A percentile compares a stretch with the other conserved stretches of the same genome.
phyloP scores from a whole-genome alignment of 1,140 invertebrate species.

The Brachionus plicatilis region DNA sequence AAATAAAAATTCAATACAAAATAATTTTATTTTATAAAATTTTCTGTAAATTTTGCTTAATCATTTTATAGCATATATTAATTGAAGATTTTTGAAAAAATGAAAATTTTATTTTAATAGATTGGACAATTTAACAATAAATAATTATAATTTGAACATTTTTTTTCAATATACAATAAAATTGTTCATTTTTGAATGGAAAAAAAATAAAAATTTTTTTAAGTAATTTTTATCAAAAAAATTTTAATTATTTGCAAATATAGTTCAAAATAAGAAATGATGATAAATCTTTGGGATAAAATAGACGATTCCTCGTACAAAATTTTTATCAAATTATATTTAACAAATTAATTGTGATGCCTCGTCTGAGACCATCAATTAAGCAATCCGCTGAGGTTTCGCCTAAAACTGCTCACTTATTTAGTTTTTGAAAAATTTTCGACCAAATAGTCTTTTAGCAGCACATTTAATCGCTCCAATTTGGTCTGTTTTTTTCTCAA shows the following conservation, averaged over 20 bases:
- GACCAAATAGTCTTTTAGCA: constrained; percentile 49
- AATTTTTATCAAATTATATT: neutral
- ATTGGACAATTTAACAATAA: no score
- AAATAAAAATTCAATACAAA: no score
- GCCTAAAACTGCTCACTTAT: neutral
- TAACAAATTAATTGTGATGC: neutral
- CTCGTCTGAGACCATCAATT: neutral
- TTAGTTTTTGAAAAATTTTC: constrained; percentile 46
- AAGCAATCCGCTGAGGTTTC: neutral
- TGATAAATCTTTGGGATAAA: neutral
- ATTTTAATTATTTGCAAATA: neutral
- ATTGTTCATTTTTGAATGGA: neutral
- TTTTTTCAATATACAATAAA: no score
- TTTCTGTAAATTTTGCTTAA: no score
- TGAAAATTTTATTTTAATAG: no score
- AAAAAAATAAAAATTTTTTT: neutral
- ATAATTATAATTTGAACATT: no score
- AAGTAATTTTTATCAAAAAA: neutral
- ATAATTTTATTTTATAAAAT: no score
- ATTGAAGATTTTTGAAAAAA: no score
- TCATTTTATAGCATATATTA: no score
- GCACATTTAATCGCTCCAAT: constrained; percentile 48
- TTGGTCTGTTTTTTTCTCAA: constrained; percentile 46
- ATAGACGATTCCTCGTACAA: neutral
- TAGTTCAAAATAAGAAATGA: neutral